Base-by-base conservation (phyloP, 2,888 invertebrate species). In the Idaea aversata region DNA sequence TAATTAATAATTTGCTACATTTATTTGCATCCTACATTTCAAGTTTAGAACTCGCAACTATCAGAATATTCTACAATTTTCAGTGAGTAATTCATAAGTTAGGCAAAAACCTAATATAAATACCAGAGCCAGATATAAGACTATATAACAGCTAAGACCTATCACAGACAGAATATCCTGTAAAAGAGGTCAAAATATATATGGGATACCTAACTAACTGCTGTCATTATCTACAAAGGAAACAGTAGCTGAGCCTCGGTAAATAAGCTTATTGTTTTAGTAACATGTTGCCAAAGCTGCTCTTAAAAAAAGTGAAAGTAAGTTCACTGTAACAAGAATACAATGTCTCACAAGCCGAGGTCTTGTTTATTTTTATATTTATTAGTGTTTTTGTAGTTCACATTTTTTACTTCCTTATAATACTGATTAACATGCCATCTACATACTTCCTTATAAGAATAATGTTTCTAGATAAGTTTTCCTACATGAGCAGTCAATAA, bases 271-370 rank as follows among this genome's bases (percentile, higher is more conserved):
- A 59, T 59, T 59, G 59, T 59, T 59, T 16, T 59, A 59, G 25
- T 59, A 34, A 59, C 25, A 59, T 13, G 13, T 25, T 59, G 34
- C 59, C 25, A 34, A 25, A 59, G 59, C 25, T 59, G 25, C 13
- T 59, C 34, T 59, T 34, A 59, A 59, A 59, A 57, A 59, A 59
- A 59, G 59, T 59, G 59, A 59, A 59, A 59, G 59, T 59, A 59
- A 25, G 25, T 25, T 16, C 59, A 59, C 34, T 59, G 34, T 6
- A 59, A 10, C 59, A 47, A 47, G 47, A 10, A 47, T 47, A 47
- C 47, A 47, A 13, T 7, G 47, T 47, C 10, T 7, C 10, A 10
- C 47, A 6, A 5, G 7, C 47, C 7, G 47, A 47, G 47, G 13
- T 47, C 47, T 7, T 47, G 10, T 47, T 47, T 47, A 47, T 47